Percentiles rank a stretch among this genome's conserved stretches.
These are phyloP conservation scores for Piaya cayana DNA, from an alignment of 2,113 vertebrate species.

Conservation along the genomic window DNA sequence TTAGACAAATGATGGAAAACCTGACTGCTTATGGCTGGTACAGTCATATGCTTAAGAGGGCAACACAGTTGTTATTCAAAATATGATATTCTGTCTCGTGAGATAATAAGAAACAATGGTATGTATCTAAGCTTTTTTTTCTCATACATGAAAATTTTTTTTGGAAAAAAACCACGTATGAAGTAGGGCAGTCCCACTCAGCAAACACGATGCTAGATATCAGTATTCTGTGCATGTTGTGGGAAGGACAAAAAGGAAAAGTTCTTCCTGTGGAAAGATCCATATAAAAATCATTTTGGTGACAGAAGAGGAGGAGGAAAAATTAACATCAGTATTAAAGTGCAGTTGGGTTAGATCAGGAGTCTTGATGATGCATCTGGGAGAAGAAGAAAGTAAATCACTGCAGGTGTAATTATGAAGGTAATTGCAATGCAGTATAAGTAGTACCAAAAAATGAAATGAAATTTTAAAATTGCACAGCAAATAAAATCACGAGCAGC, in stretches of 20 bases:
- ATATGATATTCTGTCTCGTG: not conserved
- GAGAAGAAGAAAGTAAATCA: constrained; percentile 66
- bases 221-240: not conserved
- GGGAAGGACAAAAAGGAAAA: not conserved
- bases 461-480: constrained; percentile 69
- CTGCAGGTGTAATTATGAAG: constrained; percentile 80
- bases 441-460: constrained; percentile 58
- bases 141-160: not conserved
- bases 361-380: constrained; percentile 67
- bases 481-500: constrained; percentile 75
- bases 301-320: constrained; percentile 9
- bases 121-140: not conserved
- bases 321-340: constrained; percentile 48
- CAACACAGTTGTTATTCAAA: not conserved
- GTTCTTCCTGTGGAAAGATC: not conserved
- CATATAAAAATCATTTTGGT: not conserved
- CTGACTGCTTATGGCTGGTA: not conserved
- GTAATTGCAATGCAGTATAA: constrained; percentile 71
- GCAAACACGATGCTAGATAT: not conserved
- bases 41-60: not conserved
- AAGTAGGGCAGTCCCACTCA: not conserved
- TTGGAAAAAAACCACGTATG: not conserved
- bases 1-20: not conserved
- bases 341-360: constrained; percentile 67
- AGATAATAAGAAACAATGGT: not conserved